phyloP scores from a whole-genome alignment of 2,113 vertebrate genomes.

The Chionis minor region DNA sequence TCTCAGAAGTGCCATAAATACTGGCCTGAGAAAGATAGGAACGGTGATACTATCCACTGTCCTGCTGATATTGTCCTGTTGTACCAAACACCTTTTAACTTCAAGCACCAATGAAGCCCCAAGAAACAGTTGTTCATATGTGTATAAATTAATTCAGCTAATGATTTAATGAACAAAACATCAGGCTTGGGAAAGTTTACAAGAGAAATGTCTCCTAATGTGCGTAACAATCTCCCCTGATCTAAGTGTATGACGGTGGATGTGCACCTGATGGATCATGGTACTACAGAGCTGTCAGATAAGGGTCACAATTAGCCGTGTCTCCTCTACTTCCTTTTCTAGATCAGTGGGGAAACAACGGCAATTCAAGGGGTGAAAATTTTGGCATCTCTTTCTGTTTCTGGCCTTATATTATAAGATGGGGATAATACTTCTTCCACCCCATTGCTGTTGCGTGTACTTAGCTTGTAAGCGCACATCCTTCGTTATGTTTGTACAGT shows the following conservation, averaged over 20 bases:
- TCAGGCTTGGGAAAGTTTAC: neutral
- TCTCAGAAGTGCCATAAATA: neutral
- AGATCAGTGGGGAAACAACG: neutral
- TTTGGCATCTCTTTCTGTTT: neutral
- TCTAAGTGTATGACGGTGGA: neutral
- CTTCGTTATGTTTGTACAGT: neutral
- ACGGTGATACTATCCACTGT: neutral
- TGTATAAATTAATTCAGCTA: neutral
- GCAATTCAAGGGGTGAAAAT: neutral
- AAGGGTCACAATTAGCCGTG: neutral
- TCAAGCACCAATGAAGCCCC: neutral
- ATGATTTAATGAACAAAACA: neutral
- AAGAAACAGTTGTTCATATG: neutral
- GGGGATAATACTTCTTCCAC: neutral
- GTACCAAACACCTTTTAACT: neutral
- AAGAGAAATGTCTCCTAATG: neutral
- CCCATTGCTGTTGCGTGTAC: neutral
- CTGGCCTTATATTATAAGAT: neutral
- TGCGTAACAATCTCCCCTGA: neutral
- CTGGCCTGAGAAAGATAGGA: neutral
- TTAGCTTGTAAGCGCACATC: neutral
- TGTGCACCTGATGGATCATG: neutral
- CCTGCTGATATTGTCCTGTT: neutral
- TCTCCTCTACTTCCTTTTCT: neutral
- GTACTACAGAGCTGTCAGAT: neutral